phyloP scores from a whole-genome alignment of 1,140 invertebrate species.

The Drosophila arawakana region DNA sequence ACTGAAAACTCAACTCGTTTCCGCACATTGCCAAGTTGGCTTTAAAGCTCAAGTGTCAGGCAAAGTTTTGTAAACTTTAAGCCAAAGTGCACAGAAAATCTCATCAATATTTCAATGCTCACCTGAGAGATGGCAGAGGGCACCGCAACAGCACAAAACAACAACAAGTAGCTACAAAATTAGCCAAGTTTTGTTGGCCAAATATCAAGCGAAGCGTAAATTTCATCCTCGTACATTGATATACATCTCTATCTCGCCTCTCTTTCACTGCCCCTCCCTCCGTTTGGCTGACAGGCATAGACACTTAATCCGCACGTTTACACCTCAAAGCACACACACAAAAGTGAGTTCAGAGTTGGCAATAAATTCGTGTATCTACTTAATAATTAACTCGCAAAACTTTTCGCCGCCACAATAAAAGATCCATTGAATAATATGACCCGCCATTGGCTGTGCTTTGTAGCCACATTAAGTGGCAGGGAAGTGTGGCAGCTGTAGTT shows the following conservation, averaged over 20 bases:
- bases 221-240: constrained; percentile 54
- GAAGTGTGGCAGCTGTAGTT: constrained; percentile 2
- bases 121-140: constrained; percentile 43
- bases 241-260: constrained; percentile 39
- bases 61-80: constrained; percentile 9
- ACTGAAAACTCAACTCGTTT: constrained; percentile 1
- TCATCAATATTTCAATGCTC: constrained; percentile 76
- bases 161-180: constrained; percentile 53
- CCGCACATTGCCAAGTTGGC: constrained; percentile 9
- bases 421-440: constrained; percentile 25
- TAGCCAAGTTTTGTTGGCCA: constrained; percentile 58
- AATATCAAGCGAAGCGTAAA: constrained; percentile 57
- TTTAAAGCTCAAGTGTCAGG: constrained; percentile 42
- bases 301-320: constrained; percentile 81
- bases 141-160: not conserved
- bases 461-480: not conserved
- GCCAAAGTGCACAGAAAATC: constrained; percentile 60
- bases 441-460: not conserved
- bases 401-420: constrained; percentile 20
- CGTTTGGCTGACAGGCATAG: constrained; percentile 52
- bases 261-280: not conserved
- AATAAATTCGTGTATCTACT: constrained; percentile 80
- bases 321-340: constrained; percentile 75
- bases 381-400: constrained; percentile 73
- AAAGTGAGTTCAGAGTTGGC: constrained; percentile 41